Percentiles rank a stretch among this genome's conserved stretches.
Evolutionary conservation across 2,888 invertebrate species (phyloP).

Genomic region (Chrysodeixis includens): DNA sequence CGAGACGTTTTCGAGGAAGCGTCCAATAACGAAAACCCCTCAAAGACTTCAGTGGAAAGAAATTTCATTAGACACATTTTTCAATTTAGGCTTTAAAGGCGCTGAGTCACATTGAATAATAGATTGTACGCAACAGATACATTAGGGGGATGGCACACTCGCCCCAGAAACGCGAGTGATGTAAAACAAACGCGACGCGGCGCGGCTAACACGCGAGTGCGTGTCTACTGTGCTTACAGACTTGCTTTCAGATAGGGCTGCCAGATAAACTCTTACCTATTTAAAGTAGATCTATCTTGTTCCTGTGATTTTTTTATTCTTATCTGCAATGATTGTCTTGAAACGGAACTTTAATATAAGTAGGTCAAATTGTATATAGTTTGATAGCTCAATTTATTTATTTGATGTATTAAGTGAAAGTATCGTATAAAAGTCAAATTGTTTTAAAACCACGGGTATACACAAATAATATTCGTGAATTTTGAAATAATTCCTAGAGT

Average conservation of each 20-base stretch:
- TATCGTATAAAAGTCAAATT: too few species aligned
- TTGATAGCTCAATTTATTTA: too few species aligned
- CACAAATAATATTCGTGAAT: too few species aligned
- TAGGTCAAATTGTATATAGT: too few species aligned
- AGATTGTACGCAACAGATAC: constrained; percentile 50
- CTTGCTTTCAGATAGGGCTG: constrained; percentile 39
- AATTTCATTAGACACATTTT: constrained; percentile 41
- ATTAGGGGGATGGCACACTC: constrained; percentile 40
- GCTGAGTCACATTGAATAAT: constrained; percentile 48
- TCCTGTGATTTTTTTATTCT: neutral
- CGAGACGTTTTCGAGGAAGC: neutral
- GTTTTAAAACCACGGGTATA: too few species aligned
- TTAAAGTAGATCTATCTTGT: constrained; percentile 12
- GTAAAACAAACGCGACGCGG: constrained; percentile 31
- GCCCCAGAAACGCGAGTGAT: constrained; percentile 45
- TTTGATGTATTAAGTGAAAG: too few species aligned
- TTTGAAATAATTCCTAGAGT: too few species aligned
- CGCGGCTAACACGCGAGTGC: constrained; percentile 54
- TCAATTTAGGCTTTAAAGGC: constrained; percentile 26
- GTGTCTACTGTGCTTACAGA: constrained; percentile 45
- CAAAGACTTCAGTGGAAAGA: constrained; percentile 1
- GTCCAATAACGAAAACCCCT: neutral
- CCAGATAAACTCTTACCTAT: constrained; percentile 25
- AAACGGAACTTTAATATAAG: neutral
- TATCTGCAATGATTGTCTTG: neutral